A percentile compares a stretch with the other conserved stretches of the same genome.
Conservation (phyloP, 2,797 vertebrate genomes). For the Podarcis siculus region DNA sequence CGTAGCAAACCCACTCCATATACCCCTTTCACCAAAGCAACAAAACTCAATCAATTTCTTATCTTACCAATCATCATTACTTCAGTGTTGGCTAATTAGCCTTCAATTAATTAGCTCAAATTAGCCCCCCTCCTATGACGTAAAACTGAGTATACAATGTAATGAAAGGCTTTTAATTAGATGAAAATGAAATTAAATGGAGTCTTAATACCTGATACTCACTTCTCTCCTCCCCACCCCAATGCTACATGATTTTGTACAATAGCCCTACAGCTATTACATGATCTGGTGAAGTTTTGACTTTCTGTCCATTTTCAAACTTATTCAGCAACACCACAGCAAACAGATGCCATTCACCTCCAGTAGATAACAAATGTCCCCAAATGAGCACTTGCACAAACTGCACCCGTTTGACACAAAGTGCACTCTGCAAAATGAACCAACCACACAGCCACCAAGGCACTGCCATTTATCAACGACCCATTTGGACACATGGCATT, state of each 20-base stretch:
- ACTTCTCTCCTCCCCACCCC: too few species aligned
- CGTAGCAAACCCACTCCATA: not conserved
- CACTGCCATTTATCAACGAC: not conserved
- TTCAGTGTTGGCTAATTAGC: not conserved
- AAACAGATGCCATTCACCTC: not conserved
- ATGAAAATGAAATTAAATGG: not conserved
- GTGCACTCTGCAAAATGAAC: not conserved
- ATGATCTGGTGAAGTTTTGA: not conserved
- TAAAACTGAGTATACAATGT: not conserved
- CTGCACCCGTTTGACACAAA: not conserved
- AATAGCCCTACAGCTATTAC: not conserved
- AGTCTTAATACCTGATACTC: not conserved
- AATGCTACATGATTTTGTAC: not conserved
- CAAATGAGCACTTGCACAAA: not conserved
- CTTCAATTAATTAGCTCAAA: not conserved
- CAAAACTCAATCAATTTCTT: not conserved
- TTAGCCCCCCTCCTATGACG: not conserved
- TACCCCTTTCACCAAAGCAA: not conserved
- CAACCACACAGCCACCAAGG: not conserved
- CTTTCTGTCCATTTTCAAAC: not conserved
- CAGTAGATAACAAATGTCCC: not conserved
- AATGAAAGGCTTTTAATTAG: not conserved
- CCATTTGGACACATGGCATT: not conserved
- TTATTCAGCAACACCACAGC: not conserved
- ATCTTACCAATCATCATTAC: not conserved